Percentiles rank a stretch among this genome's conserved stretches.
phyloP scores from a whole-genome alignment of 2,888 invertebrate genomes.

The Trisateles emortualis region DNA sequence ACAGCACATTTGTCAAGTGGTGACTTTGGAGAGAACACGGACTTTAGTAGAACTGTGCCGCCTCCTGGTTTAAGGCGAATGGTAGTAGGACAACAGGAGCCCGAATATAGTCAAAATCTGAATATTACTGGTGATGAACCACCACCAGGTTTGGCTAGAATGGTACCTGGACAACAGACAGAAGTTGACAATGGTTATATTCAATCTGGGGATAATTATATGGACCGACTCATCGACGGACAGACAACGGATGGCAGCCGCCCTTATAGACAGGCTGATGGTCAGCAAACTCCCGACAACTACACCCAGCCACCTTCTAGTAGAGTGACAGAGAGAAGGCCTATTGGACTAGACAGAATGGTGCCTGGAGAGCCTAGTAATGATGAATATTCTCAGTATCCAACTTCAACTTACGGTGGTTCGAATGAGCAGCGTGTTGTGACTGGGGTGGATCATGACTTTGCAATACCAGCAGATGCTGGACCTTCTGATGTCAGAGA shows the following conservation, averaged over 20 bases:
- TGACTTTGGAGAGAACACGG: conserved; percentile 79
- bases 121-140: conserved; percentile 80
- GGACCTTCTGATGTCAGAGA: conserved; percentile 72
- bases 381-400: conserved; percentile 73
- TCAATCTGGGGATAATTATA: conserved; percentile 71
- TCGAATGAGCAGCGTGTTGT: conserved; percentile 82
- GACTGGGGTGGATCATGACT: conserved; percentile 84
- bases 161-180: conserved; percentile 84
- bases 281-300: conserved; percentile 72
- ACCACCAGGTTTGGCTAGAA: conserved; percentile 82
- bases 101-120: conserved; percentile 74
- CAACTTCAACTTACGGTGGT: conserved; percentile 68
- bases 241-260: conserved; percentile 71
- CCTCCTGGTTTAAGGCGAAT: conserved; percentile 89
- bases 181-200: conserved; percentile 71
- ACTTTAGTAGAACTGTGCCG: conserved; percentile 80
- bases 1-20: conserved; percentile 90
- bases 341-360: conserved; percentile 87
- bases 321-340: conserved; percentile 72
- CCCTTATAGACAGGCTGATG: conserved; percentile 78
- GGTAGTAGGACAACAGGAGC: conserved; percentile 89
- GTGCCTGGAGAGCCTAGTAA: conserved; percentile 88
- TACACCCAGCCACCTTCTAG: conserved; percentile 63
- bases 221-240: conserved; percentile 79
- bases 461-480: conserved; percentile 61